A percentile compares a stretch with the other conserved stretches of the same genome.
Evolutionary conservation across 2,113 vertebrate species (phyloP).

Genomic region (Sapayoa aenigma): DNA sequence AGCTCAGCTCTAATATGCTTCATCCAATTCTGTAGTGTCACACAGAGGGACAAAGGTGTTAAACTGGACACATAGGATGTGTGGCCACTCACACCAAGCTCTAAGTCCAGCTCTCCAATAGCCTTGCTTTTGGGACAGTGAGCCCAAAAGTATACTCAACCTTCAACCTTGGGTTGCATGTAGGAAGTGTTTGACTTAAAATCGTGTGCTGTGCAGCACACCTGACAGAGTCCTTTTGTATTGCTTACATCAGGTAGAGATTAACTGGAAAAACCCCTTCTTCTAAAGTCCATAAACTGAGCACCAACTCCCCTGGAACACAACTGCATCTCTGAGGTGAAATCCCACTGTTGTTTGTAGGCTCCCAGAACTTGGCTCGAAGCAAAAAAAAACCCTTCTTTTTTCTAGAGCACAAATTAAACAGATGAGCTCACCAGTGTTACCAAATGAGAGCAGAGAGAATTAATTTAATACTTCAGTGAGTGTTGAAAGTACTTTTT

Average conservation of each 20-base stretch:
- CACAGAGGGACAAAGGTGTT: background rate
- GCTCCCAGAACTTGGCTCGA: background rate
- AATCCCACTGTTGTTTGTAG: background rate
- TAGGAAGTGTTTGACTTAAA: background rate
- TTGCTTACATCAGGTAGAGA: background rate
- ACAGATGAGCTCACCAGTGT: constrained; percentile 14
- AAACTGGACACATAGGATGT: background rate
- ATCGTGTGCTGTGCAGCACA: background rate
- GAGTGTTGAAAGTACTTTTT: constrained; percentile 47
- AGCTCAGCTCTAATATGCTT: background rate
- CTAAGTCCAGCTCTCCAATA: background rate
- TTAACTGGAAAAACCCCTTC: background rate
- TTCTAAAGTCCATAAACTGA: background rate
- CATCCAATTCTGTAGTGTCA: background rate
- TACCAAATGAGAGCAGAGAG: constrained; percentile 39
- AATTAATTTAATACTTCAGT: constrained; percentile 60
- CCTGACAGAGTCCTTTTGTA: background rate
- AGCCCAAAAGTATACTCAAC: background rate
- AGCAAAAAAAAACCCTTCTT: background rate
- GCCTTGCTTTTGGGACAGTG: fast-evolving
- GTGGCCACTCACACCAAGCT: background rate
- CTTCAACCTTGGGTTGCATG: background rate
- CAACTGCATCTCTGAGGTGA: background rate
- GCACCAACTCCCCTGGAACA: background rate
- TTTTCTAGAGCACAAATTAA: background rate